Evolutionary conservation across 2,888 invertebrate species (phyloP), one percentile per base, ranked within the genome.

Genomic region (Hololepta plana): DNA sequence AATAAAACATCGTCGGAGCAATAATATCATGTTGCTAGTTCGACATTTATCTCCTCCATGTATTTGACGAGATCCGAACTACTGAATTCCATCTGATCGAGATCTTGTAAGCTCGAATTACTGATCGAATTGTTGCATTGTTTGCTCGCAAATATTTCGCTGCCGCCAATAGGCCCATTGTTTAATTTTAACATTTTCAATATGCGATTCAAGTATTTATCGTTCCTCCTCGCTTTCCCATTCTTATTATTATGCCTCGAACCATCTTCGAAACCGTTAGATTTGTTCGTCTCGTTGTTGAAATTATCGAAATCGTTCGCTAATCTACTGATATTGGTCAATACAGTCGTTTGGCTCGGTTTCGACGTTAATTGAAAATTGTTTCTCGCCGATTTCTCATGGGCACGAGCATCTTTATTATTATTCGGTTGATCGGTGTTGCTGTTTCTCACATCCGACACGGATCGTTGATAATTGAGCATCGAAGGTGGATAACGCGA

Each of bases 81-180:
- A 6, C 66, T 68, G 38, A 70, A 64, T 37, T 76, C 76, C 16
- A 67, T 59, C 27, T 62, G 70, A 39, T 73, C 74, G 34, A 72
- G 55, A 45, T 76, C 74, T 27, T 72, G 67, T n/a, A 77, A 59
- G 42, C 75, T 76, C 30, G 74, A 74, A 53, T 77, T 76, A 46
- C 75, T 76, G 40, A 77, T 75, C 32, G 69, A 58, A 35, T 57
- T 55, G n/a, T 37, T n/a, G n/a, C n/a, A 35, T 24, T 36, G 36
- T 9, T 20, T 32, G 13, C 15, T 27, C 9, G 24, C 27, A 26
- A 30, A 32, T 10, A 29, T 23, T 8, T 27, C 17, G 15, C 32
- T 32, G 6, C 24, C n/a, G n/a, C n/a, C n/a, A n/a, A n/a, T n/a
- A n/a, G n/a, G n/a, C n/a, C n/a, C n/a, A n/a, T n/a, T n/a, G n/a